Conservation (phyloP, 2,797 vertebrate species). For the Austrolebias charrua region DNA sequence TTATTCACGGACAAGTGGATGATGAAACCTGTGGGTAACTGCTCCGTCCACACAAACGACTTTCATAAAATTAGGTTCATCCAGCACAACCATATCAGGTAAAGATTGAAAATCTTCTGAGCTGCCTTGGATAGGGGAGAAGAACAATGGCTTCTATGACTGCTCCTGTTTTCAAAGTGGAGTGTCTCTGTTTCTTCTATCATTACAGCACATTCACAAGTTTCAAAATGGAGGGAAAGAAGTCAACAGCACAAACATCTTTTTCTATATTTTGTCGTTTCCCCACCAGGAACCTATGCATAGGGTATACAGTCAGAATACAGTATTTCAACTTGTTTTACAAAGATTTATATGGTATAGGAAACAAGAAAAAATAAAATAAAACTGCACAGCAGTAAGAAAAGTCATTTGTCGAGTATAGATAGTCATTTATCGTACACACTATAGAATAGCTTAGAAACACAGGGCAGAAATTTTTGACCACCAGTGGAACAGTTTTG, state of each 20-base stretch:
- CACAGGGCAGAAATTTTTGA: constrained; percentile 63
- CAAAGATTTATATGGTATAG: constrained; percentile 83
- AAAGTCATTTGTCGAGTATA: constrained; percentile 82
- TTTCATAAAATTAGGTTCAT: constrained; percentile 62
- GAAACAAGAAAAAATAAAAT: constrained; percentile 82
- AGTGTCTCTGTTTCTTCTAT: constrained; percentile 66
- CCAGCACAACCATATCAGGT: constrained; percentile 73
- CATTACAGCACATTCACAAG: constrained; percentile 79
- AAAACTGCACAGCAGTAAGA: constrained; percentile 89
- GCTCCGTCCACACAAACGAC: constrained; percentile 65
- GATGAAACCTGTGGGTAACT: constrained; percentile 72
- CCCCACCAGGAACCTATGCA: constrained; percentile 79
- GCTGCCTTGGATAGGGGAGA: constrained; percentile 67
- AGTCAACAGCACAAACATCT: constrained; percentile 74
- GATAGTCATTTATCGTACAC: constrained; percentile 82
- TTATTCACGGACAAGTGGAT: constrained; percentile 73
- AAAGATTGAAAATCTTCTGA: constrained; percentile 65
- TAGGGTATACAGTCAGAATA: constrained; percentile 83
- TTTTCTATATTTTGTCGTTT: constrained; percentile 57
- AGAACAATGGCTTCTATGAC: constrained; percentile 54
- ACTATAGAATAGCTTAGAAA: constrained; percentile 77
- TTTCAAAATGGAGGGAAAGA: constrained; percentile 52
- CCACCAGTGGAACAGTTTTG: constrained; percentile 76
- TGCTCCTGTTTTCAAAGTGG: constrained; percentile 58
- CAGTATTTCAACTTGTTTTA: constrained; percentile 83